Base-by-base conservation (phyloP, 2,113 vertebrate genomes). In the Tenrec ecaudatus region DNA sequence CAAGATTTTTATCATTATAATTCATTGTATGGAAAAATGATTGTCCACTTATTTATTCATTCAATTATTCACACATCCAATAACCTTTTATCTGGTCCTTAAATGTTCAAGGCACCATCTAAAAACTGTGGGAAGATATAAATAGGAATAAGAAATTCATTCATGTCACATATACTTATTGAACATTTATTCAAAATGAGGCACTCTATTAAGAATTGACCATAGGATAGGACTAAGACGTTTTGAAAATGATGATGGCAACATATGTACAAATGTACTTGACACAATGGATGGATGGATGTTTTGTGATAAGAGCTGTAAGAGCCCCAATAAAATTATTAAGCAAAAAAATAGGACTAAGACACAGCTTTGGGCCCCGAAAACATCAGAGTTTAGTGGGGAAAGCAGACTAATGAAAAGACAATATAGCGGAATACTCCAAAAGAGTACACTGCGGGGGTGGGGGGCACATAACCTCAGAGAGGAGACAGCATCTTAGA, bases 151-250 rank as follows among this genome's bases (percentile, higher is more conserved):
- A 75, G 68, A 66, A 76, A 20, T 80, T 86, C 47, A 83, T 90
- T 94, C 12, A 82, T 93, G 93, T 92, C 69, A 92, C 47, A 47
- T 84, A 22, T 38, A 66, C 73, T 88, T 95, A 86, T 88, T 88
- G 78, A 95, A 86, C 19, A 64, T 53, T 60, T 68, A 9, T 47
- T 92, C 53, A 82, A 29, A 89, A 82, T 85, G 33, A 84, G 27
- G 40, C 60, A 66, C 25, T 95, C 31, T 64, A 33, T 43, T 78
- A 84, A 88, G 36, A 71, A 22, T 38, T 91, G 58, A 66, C 1
- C 47, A 53, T 53, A 53, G 40, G 47, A 53, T 53, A 53, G 47
- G 12, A 53, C 47, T 53, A 14, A 10, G 12, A 53, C 47, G 9
- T 12, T 53, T 53, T 53, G 47, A 53, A 53, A 53, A 53, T 53